phyloP scores from a whole-genome alignment of 1,140 invertebrate genomes.

The Microvelia longipes region DNA sequence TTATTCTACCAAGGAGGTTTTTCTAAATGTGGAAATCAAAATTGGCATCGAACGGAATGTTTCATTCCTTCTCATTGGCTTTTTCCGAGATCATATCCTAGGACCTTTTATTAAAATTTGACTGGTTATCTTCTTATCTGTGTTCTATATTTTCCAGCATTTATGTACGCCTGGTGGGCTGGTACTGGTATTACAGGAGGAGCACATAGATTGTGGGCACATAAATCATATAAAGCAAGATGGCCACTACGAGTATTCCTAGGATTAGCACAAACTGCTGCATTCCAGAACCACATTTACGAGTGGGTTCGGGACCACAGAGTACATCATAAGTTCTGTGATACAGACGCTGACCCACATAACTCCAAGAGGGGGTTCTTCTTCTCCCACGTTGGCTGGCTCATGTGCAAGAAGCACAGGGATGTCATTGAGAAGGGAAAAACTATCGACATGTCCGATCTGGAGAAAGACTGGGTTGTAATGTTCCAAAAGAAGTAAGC shows the following conservation, averaged over 20 bases:
- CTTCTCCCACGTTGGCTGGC: constrained; percentile 86
- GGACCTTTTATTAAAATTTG: too few species aligned
- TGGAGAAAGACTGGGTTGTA: constrained; percentile 53
- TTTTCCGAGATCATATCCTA: too few species aligned
- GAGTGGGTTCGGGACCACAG: constrained; percentile 71
- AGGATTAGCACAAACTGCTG: constrained; percentile 55
- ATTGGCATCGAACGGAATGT: too few species aligned
- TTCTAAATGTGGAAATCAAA: too few species aligned
- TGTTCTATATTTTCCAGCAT: too few species aligned
- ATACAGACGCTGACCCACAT: constrained; percentile 82
- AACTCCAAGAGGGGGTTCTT: constrained; percentile 58
- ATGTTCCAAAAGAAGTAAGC: constrained; percentile 41
- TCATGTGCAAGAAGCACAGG: constrained; percentile 69
- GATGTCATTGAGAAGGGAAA: constrained; percentile 66
- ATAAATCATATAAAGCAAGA: constrained; percentile 72
- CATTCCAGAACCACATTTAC: constrained; percentile 61
- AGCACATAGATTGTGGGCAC: constrained; percentile 76
- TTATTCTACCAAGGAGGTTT: too few species aligned
- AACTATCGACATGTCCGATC: constrained; percentile 61
- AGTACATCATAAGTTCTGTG: constrained; percentile 81
- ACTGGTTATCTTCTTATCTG: too few species aligned
- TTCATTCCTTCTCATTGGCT: too few species aligned
- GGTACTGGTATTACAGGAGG: constrained; percentile 71
- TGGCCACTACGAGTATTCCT: constrained; percentile 59
- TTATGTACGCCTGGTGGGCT: constrained; percentile 58